Evolutionary conservation across 2,797 vertebrate genomes (phyloP), one percentile per base, ranked within the genome.

Genomic region (Acrossocheilus fasciatus): DNA sequence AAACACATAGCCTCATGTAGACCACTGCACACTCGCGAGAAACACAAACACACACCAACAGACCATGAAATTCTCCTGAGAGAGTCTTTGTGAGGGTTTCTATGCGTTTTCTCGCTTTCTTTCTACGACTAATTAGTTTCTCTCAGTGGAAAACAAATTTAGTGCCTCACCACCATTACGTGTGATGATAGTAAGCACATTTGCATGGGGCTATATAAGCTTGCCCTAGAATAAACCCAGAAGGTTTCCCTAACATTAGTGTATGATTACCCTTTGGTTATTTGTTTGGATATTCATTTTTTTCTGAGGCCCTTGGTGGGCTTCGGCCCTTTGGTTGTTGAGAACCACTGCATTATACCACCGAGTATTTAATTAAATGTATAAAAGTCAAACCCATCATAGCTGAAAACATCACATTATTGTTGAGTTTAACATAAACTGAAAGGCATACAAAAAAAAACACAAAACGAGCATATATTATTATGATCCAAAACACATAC

Each of bases 1-100:
- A 77, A 54, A 81, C 73, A 85, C 43, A 86, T 92, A 94, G 82
- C 89, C 50, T 89, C 90, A 57, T 23, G 18, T 52, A 85, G 17
- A 54, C 34, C 30, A 81, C 30, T 41, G 54, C 74, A 86, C 82
- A 87, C 74, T 79, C 62, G 18, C 26, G 8, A 57, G 8, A 54
- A 52, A 87, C 72, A 83, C 47, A 82, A 52, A 78, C 26, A 87
- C 41, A 68, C 82, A 82, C 43, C 73, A 74, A 45, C 62, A 34
- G 34, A 68, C 17, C 64, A 83, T 78, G 64, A 54, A 75, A 76
- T 76, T 66, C 75, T 57, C 75, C 39, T 66, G 41, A 72, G 50
- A 84, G 30, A 41, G 47, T 76, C 54, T 68, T 83, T 47, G 74
- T 50, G 59, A 41, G 18, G 7, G 26, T 68, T 34, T 83, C 72